A percentile compares a stretch with the other conserved stretches of the same genome.
Evolutionary conservation across 2,113 vertebrate species (phyloP).

Genomic region (Gambusia affinis): DNA sequence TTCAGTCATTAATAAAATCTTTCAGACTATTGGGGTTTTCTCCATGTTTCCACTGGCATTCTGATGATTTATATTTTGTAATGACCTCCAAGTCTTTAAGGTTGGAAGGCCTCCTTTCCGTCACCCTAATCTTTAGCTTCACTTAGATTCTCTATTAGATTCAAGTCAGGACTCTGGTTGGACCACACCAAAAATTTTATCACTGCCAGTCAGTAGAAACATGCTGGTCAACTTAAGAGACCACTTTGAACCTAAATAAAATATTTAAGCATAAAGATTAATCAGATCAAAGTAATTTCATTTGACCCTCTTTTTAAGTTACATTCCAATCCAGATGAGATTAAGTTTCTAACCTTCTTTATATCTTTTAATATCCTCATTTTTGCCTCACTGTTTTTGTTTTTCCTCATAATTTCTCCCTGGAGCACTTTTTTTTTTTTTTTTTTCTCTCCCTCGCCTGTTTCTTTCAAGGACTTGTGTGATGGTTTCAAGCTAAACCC

Average conservation of each 20-base stretch:
- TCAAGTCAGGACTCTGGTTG: no score
- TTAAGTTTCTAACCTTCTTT: neutral
- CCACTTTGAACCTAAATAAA: neutral
- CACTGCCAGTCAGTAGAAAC: no score
- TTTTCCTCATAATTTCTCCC: constrained; percentile 11
- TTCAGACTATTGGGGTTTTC: no score
- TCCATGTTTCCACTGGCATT: no score
- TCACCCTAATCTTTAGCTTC: no score
- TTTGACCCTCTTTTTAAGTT: neutral
- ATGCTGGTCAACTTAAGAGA: no score
- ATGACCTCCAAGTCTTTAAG: no score
- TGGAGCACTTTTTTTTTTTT: constrained; percentile 69
- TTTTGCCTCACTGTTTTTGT: neutral
- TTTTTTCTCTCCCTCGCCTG: constrained; percentile 24
- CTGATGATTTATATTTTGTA: no score
- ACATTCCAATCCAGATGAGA: neutral
- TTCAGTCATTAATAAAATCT: no score
- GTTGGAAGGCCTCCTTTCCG: no score
- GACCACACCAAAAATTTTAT: no score
- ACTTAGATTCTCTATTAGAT: no score
- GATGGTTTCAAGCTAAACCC: constrained; percentile 68
- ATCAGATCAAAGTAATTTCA: neutral
- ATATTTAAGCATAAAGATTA: neutral
- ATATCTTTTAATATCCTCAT: neutral
- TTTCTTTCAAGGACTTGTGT: constrained; percentile 67